phyloP scores from a whole-genome alignment of 2,797 vertebrate species.

The Sardinella longiceps region DNA sequence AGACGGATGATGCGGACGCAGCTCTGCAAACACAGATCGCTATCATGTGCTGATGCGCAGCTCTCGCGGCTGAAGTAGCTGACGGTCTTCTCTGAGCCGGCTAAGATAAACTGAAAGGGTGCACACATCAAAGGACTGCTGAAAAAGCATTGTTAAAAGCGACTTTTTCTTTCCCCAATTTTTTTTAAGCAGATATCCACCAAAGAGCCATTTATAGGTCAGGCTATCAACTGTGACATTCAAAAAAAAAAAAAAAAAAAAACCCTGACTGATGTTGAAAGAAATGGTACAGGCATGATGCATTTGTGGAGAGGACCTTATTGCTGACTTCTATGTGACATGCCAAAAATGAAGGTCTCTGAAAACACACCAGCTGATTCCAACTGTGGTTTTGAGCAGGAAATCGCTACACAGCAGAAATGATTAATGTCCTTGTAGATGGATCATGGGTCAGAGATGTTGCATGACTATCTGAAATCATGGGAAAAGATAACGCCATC shows the following conservation, averaged over 20 bases:
- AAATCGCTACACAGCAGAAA: not conserved
- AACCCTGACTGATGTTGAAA: not conserved
- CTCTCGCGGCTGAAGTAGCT: slow-evolving; percentile 30
- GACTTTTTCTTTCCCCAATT: not conserved
- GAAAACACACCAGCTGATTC: not conserved
- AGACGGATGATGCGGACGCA: slow-evolving; percentile 41
- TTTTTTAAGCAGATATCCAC: not conserved
- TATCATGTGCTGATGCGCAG: slow-evolving; percentile 47
- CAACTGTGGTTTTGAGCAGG: not conserved
- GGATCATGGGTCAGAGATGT: not conserved
- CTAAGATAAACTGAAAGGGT: not conserved
- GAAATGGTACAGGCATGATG: not conserved
- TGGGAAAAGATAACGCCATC: not conserved
- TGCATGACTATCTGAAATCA: not conserved
- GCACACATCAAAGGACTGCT: not conserved
- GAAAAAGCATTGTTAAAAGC: not conserved
- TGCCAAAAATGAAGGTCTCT: not conserved
- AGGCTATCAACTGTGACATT: not conserved
- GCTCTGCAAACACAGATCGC: slow-evolving; percentile 48
- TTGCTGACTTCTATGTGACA: not conserved
- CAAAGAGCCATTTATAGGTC: not conserved
- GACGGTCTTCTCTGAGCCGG: not conserved
- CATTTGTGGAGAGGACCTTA: not conserved
- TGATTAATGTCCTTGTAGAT: not conserved
- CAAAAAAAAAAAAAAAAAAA: too few species aligned